Base-by-base conservation (phyloP, 1,140 invertebrate genomes). In the Drosophila persimilis region DNA sequence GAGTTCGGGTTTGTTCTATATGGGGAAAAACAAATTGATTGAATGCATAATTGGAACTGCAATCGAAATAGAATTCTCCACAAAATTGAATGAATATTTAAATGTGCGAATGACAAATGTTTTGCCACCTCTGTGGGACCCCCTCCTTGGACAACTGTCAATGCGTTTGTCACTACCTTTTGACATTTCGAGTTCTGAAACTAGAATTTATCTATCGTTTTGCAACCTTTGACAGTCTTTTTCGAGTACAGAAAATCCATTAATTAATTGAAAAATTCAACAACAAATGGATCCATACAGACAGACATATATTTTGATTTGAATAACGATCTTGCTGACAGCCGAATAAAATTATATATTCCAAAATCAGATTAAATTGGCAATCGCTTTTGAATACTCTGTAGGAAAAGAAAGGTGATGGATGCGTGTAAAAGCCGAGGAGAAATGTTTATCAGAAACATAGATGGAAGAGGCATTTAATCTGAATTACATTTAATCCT, bases 81-180 rank as follows among this genome's bases (percentile, higher is more conserved):
- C 29, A 59, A 45, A 45, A 69, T 70, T 71, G 53, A 29, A 73
- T 77, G 53, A 86, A 77, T 85, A 80, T 63, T 64, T 81, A 43
- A 86, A 74, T 46, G 45, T 45, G 54, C 61, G 39, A 39, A 51
- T 73, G 73, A 86, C 74, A 86, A 77, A 77, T 86, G 77, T 81
- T 86, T 74, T 77, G 47, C 50, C 73, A 76, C 31, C 22, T 20
- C 6, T 7, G 0, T 9, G 0, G 4, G 5, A 35, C 11, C 24
- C 43, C 51, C 20, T 20, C 51, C 6, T 55, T 41, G 55, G 71
- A 48, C 71, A 75, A 77, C 58, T 85, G 81, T 85, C 80, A 86
- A 73, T 77, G 63, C 52, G 60, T 15, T 63, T 79, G 61, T 72
- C 77, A 80, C 56, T 63, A 70, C 60, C 76, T 58, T 39, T 70